phyloP scores from a whole-genome alignment of 37 sponge, comb jelly and placozoan genomes.

The Oscarella lobularis region DNA sequence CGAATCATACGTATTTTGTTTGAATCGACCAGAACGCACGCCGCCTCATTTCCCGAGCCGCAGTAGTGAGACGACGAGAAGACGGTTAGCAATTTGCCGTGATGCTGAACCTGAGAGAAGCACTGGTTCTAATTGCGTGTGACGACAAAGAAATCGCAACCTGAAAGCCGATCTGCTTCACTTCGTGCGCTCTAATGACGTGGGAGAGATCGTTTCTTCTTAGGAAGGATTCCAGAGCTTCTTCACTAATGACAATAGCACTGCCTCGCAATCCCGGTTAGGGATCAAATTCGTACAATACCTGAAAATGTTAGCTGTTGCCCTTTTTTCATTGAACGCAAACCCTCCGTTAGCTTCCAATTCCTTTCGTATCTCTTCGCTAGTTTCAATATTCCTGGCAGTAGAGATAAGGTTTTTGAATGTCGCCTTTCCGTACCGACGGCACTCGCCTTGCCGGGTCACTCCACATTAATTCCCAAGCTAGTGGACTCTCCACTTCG shows the following conservation, averaged over 20 bases:
- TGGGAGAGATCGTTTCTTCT: conserved; percentile 66
- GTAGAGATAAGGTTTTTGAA: too few relatives aligned
- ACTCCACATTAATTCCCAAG: conserved; percentile 95
- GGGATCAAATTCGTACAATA: conserved; percentile 8
- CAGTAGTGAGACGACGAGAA: conserved; percentile 94
- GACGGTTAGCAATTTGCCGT: conserved; percentile 85
- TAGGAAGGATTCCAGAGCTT: conserved; percentile 64
- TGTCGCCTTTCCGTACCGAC: neutral
- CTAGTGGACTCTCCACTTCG: conserved; percentile 54
- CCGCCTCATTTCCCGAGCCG: conserved; percentile 87
- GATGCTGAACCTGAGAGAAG: conserved; percentile 65
- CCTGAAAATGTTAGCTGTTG: conserved; percentile 89
- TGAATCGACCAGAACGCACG: conserved; percentile 74
- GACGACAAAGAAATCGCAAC: conserved; percentile 15
- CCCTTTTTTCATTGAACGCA: conserved; percentile 57
- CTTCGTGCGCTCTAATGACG: conserved; percentile 91
- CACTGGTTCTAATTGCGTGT: neutral
- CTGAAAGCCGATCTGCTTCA: conserved; percentile 85
- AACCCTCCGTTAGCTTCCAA: conserved; percentile 49
- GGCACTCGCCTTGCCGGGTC: conserved; percentile 72
- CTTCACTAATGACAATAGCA: conserved; percentile 19
- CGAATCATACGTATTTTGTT: conserved; percentile 80
- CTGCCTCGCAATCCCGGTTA: neutral
- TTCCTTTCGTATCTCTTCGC: conserved; percentile 17
- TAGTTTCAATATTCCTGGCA: conserved; percentile 41